A percentile compares a stretch with the other conserved stretches of the same genome.
Conservation (phyloP, 1,140 invertebrate genomes). For the Drosophila nasuta region DNA sequence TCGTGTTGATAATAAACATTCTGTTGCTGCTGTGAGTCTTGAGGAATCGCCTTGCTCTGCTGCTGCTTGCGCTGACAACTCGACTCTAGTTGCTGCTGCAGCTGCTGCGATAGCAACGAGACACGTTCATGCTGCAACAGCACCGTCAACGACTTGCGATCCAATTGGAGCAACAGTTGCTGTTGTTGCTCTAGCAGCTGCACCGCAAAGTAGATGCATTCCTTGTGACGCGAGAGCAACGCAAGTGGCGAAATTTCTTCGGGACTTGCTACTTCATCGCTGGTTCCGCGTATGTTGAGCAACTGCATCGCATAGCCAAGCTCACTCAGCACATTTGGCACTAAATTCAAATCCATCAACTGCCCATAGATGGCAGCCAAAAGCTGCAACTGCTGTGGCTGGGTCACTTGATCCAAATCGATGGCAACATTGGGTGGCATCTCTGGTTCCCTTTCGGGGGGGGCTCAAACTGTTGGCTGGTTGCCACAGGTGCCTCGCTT, state of each 20-base stretch:
- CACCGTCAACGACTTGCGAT: constrained; percentile 70
- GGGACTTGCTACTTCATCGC: neutral
- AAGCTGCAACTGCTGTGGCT: constrained; percentile 38
- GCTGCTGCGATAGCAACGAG: constrained; percentile 25
- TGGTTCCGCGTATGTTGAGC: constrained; percentile 53
- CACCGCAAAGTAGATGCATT: constrained; percentile 75
- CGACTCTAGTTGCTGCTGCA: constrained; percentile 52
- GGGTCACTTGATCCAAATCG: constrained; percentile 38
- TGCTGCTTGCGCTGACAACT: constrained; percentile 63
- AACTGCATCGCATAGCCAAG: constrained; percentile 72
- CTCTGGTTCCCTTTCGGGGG: constrained; percentile 3
- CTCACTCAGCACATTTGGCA: constrained; percentile 77
- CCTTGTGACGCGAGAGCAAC: constrained; percentile 39
- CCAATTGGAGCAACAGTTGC: constrained; percentile 62
- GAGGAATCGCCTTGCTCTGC: constrained; percentile 7
- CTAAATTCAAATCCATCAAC: constrained; percentile 72
- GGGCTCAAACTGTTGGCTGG: constrained; percentile 7
- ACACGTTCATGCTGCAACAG: constrained; percentile 76
- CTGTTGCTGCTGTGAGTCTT: constrained; percentile 24
- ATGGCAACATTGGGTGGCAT: constrained; percentile 9
- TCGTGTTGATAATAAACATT: constrained; percentile 87
- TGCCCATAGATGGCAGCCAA: constrained; percentile 68
- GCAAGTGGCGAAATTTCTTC: constrained; percentile 4
- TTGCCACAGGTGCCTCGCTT: constrained; percentile 47
- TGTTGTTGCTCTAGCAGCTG: constrained; percentile 64